A percentile compares a stretch with the other conserved stretches of the same genome.
Conservation (phyloP, 2,113 vertebrate genomes). For the Tursiops truncatus region DNA sequence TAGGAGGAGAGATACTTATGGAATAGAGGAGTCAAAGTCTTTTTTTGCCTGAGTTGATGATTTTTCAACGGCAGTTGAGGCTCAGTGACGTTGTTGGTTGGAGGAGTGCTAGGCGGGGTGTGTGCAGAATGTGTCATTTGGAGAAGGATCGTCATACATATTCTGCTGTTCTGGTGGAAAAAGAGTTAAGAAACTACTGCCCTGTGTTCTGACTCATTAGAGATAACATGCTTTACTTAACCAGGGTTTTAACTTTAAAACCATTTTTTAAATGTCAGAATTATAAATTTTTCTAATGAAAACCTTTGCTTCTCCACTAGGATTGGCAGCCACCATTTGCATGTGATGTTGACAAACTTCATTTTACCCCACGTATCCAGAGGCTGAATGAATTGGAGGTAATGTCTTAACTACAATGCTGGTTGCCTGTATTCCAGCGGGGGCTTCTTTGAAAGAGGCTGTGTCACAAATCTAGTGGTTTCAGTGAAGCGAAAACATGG, state of each 20-base stretch:
- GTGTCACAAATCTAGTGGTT: neutral
- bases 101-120: neutral
- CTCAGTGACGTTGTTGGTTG: neutral
- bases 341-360: slow-evolving; percentile 97
- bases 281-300: slow-evolving; percentile 8
- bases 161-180: neutral
- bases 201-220: neutral
- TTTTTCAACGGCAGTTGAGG: neutral
- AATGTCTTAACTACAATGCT: slow-evolving; percentile 27
- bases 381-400: slow-evolving; percentile 99
- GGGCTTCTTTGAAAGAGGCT: neutral
- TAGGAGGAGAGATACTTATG: neutral
- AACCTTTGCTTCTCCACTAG: slow-evolving; percentile 78
- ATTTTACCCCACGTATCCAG: slow-evolving; percentile 98
- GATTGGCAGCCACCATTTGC: slow-evolving; percentile 99
- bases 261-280: neutral
- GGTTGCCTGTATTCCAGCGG: neutral
- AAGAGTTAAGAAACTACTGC: neutral
- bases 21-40: neutral
- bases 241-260: neutral
- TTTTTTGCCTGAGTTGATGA: neutral
- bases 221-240: neutral
- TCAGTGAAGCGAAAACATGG: neutral
- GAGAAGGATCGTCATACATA: neutral
- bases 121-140: neutral